Base-by-base conservation (phyloP, 1,140 invertebrate genomes). In the Sarcophaga bullata region DNA sequence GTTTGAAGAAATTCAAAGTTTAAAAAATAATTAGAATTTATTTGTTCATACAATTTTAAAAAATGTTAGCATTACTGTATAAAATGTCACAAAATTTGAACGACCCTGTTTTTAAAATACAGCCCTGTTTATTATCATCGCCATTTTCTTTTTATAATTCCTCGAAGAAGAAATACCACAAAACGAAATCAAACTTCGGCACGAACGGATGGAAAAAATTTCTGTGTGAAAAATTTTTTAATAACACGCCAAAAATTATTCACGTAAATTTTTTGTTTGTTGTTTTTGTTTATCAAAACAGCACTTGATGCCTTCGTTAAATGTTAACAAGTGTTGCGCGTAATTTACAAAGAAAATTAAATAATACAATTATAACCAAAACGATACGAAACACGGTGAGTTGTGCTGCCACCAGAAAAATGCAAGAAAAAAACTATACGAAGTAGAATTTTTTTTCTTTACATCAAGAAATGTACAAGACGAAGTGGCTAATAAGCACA, bases 271-370 rank as follows among this genome's bases (percentile, higher is more conserved):
- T 78, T 72, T 72, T 49, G 17, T 50, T 50, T 78, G 75, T 76
- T 76, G 73, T 78, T 78, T 78, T 78, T 78, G 75, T 78, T 78
- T 78, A 78, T 78, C 75, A 78, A 49, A 49, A 78, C 75, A 78
- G 49, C 48, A 78, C 48, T 78, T 17, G 75, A 78, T 78, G 75
- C 48, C 75, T 78, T 78, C 73, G 73, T 17, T 78, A 78, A 78
- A 78, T 78, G 75, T 76, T 76, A 76, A 78, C 75, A 78, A 78
- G 75, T 78, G 75, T 78, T 78, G 75, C 75, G 75, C 75, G 75
- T 50, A 50, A 52, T 19, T 76, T 50, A 48, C 6, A 15, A 76
- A 76, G 6, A 76, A 7, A 76, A 48, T 78, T 17, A 78, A 50
- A 50, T 52, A 25, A 50, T 68, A 68, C 62, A 68, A 68, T 68